A percentile compares a stretch with the other conserved stretches of the same genome.
Conservation (phyloP, 2,797 vertebrate genomes). For the Distichodus sexfasciatus region DNA sequence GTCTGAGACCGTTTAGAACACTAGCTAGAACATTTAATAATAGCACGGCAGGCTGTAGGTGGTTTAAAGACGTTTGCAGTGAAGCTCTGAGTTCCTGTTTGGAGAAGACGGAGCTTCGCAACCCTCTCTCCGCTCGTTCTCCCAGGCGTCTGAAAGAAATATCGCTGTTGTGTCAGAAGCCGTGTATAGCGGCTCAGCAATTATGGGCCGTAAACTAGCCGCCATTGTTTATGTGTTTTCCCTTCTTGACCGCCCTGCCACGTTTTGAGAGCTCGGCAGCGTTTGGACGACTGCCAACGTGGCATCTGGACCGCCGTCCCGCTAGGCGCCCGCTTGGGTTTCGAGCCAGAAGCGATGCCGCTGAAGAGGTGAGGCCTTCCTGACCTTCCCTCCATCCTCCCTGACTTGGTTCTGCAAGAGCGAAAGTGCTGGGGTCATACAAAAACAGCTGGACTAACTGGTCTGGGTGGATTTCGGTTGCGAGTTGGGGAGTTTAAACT, state of each 20-base stretch:
- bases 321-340: neutral
- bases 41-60: neutral
- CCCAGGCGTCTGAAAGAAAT: neutral
- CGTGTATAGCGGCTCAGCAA: neutral
- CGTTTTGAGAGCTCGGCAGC: neutral
- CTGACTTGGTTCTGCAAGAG: too few relatives aligned
- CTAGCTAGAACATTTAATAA: neutral
- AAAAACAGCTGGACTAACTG: too few relatives aligned
- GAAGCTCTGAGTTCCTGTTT: neutral
- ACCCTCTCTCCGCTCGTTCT: neutral
- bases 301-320: neutral
- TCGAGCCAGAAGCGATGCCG: neutral
- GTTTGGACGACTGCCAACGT: neutral
- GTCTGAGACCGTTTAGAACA: neutral
- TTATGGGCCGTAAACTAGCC: neutral
- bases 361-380: neutral
- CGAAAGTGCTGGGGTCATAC: too few relatives aligned
- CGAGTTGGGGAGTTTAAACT: too few relatives aligned
- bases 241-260: neutral
- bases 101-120: neutral
- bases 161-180: neutral
- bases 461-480: too few relatives aligned
- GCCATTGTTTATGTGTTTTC: conserved; percentile 9
- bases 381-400: neutral
- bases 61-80: neutral